Evolutionary conservation across 2,113 vertebrate species (phyloP).

Genomic region (Oryzias melastigma): DNA sequence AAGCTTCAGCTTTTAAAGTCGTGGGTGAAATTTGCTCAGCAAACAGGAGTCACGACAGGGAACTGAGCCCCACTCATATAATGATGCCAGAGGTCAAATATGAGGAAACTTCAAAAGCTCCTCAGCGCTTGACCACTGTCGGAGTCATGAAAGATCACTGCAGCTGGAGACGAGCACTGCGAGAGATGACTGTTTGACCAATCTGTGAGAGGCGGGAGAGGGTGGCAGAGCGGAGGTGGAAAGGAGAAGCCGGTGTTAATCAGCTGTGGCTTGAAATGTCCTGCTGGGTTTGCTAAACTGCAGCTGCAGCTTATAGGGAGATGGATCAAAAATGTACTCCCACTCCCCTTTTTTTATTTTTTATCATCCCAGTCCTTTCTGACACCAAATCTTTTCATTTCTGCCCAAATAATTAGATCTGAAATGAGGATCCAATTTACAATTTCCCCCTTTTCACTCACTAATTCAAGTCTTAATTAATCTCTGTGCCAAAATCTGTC

Average conservation of each 20-base stretch:
- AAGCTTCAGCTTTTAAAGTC: not conserved
- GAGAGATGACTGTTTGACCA: constrained; percentile 2
- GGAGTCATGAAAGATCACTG: constrained; percentile 13
- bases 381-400: not conserved
- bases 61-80: not conserved
- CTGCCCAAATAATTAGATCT: not conserved
- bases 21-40: constrained; percentile 6
- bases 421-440: constrained; percentile 17
- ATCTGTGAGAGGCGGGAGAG: not conserved
- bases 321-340: constrained; percentile 24
- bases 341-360: not conserved
- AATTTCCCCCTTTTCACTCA: constrained; percentile 23
- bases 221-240: constrained; percentile 13
- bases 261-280: constrained; percentile 55
- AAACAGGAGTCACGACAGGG: not conserved
- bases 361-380: not conserved
- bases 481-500: constrained; percentile 42
- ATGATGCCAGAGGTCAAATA: not conserved
- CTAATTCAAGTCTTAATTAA: constrained; percentile 57
- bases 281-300: constrained; percentile 35
- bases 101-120: constrained; percentile 14
- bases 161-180: constrained; percentile 14
- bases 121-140: constrained; percentile 3
- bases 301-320: constrained; percentile 39
- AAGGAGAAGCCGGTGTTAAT: constrained; percentile 38